These are phyloP conservation scores for Daktulosphaira vitifoliae DNA, from an alignment of 1,140 invertebrate genomes.

Conservation along the genomic window DNA sequence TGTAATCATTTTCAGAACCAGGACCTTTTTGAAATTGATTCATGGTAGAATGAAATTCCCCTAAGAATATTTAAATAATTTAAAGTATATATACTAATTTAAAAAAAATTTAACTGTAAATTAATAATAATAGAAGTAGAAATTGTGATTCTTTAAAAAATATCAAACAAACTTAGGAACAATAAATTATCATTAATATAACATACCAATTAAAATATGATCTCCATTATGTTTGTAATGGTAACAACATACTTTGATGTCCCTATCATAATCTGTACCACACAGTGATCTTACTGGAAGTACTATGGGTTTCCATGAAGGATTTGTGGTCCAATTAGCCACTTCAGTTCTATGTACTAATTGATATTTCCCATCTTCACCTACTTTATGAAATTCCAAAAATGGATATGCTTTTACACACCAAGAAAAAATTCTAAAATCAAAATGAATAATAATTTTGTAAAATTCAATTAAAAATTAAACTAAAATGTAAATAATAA, in stretches of 20 bases:
- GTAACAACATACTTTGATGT: conserved; percentile 42
- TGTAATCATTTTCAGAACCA: conserved; percentile 14
- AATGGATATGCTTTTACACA: conserved; percentile 46
- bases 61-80: not conserved
- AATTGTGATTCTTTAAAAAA: too few species aligned
- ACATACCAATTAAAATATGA: conserved; percentile 38
- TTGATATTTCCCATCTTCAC: conserved; percentile 44
- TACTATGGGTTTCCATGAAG: conserved; percentile 50
- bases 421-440: conserved; percentile 33
- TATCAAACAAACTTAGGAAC: too few species aligned
- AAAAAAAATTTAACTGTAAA: too few species aligned
- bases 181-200: too few species aligned
- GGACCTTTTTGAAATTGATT: conserved; percentile 37
- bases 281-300: conserved; percentile 48
- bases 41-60: conserved; percentile 39
- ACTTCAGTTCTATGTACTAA: conserved; percentile 46
- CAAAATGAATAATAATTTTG: too few species aligned
- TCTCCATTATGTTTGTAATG: conserved; percentile 40
- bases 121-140: too few species aligned
- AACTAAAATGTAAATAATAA: not conserved
- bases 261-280: conserved; percentile 52
- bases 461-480: not conserved
- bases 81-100: not conserved
- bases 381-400: conserved; percentile 47
- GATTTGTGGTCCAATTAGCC: conserved; percentile 49